Evolutionary conservation across 1,140 invertebrate genomes (phyloP).

Genomic region (Pseudomyrmex gracilis): DNA sequence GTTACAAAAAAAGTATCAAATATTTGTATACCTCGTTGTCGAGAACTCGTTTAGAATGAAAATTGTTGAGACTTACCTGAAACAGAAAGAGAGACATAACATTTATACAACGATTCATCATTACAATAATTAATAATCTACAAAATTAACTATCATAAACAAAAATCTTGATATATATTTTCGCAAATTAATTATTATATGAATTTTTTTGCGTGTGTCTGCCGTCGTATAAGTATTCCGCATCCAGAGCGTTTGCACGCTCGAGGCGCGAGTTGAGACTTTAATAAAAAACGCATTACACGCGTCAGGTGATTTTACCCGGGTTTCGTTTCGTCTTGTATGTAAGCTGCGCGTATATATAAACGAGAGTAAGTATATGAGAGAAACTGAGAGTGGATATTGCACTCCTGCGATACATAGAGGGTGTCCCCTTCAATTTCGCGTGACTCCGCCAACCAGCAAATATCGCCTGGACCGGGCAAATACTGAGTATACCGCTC

Average conservation of each 20-base stretch:
- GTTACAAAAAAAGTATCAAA: not conserved
- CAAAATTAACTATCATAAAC: not conserved
- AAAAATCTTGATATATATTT: not conserved
- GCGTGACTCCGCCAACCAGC: constrained; percentile 62
- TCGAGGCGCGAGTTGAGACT: constrained; percentile 62
- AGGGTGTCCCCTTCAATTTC: constrained; percentile 74
- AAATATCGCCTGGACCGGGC: constrained; percentile 68
- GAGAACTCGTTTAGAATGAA: not conserved
- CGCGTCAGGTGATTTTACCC: constrained; percentile 80
- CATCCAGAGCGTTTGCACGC: constrained; percentile 5
- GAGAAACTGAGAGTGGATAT: constrained; percentile 65
- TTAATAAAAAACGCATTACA: constrained; percentile 83
- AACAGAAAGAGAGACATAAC: constrained; percentile 25
- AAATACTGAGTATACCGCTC: constrained; percentile 63
- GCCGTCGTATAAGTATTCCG: constrained; percentile 21
- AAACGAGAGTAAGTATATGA: constrained; percentile 56
- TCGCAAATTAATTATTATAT: constrained; percentile 1
- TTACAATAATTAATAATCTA: not conserved
- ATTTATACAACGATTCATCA: constrained; percentile 2
- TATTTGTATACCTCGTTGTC: constrained; percentile 19
- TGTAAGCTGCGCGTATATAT: constrained; percentile 72
- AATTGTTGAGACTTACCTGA: constrained; percentile 34
- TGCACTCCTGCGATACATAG: constrained; percentile 66
- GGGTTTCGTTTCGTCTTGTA: constrained; percentile 76
- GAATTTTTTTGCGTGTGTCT: constrained; percentile 1